phyloP scores from a whole-genome alignment of 2,888 invertebrate species.

The Eristalis tenax region DNA sequence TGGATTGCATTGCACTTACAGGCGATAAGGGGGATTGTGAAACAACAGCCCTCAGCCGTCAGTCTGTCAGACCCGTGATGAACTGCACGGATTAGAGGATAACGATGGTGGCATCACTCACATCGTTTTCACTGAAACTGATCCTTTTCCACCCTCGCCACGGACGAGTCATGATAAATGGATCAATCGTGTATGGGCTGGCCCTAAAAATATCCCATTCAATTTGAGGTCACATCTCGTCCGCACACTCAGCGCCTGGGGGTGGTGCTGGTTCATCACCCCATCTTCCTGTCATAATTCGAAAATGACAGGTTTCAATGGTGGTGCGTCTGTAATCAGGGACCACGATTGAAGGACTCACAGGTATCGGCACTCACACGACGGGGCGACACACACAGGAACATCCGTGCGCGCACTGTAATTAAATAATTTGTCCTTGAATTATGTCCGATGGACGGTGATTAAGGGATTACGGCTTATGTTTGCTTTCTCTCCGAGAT shows the following conservation, averaged over 20 bases:
- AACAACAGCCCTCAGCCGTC: background rate
- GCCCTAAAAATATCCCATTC: background rate
- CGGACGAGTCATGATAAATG: background rate
- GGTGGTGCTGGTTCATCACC: background rate
- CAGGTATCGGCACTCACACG: constrained; percentile 26
- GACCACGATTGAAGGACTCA: background rate
- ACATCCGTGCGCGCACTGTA: constrained; percentile 36
- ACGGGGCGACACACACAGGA: constrained; percentile 2
- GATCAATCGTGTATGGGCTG: background rate
- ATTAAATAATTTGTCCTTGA: constrained; percentile 66
- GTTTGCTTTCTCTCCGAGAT: background rate
- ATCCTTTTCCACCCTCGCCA: background rate
- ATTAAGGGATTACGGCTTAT: constrained; percentile 51
- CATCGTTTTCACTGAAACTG: background rate
- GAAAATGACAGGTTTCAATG: constrained; percentile 51
- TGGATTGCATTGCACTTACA: background rate
- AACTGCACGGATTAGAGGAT: background rate
- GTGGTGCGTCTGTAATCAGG: constrained; percentile 21
- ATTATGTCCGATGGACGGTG: constrained; percentile 37
- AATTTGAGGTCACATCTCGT: background rate
- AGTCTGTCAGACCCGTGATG: background rate
- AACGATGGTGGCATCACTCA: background rate
- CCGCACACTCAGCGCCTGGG: background rate
- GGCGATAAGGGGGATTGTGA: background rate
- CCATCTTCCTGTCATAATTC: constrained; percentile 15